A percentile compares a stretch with the other conserved stretches of the same genome.
These are phyloP conservation scores for Platysteira castanea DNA, from an alignment of 2,113 vertebrate species.

Conservation along the genomic window DNA sequence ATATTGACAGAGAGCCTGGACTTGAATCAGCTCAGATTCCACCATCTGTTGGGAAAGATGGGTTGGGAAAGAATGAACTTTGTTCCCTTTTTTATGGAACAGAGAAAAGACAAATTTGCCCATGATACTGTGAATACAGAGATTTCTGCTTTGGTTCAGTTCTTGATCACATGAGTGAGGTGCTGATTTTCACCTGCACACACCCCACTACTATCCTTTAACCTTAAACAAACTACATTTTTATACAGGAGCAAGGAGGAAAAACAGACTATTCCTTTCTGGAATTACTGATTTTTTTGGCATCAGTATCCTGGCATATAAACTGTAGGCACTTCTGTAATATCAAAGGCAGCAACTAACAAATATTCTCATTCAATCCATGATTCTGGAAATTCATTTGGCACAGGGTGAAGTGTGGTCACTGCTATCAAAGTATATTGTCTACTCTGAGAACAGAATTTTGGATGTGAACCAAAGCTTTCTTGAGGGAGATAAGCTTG, in stretches of 20 bases:
- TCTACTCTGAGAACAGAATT: not conserved
- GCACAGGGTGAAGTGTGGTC: not conserved
- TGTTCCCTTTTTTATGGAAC: not conserved
- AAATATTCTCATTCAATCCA: not conserved
- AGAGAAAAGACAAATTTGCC: not conserved
- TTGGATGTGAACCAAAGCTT: conserved; percentile 27
- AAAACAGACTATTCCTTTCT: not conserved
- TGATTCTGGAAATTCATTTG: not conserved
- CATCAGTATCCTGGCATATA: not conserved
- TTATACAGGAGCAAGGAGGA: not conserved
- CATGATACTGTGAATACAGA: not conserved
- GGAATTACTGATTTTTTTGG: not conserved
- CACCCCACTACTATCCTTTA: not conserved
- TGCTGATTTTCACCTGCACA: not conserved
- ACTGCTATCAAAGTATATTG: conserved; percentile 19
- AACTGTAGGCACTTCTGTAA: not conserved
- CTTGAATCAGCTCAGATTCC: not conserved
- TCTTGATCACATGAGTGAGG: not conserved
- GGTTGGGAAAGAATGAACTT: not conserved
- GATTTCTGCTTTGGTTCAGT: not conserved
- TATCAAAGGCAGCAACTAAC: not conserved
- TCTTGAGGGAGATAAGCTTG: conserved; percentile 14
- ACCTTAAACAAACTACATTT: not conserved
- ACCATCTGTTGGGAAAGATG: not conserved
- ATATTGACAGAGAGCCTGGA: not conserved